These are phyloP conservation scores for Cataglyphis hispanica DNA, from an alignment of 1,140 invertebrate genomes.

Conservation along the genomic window DNA sequence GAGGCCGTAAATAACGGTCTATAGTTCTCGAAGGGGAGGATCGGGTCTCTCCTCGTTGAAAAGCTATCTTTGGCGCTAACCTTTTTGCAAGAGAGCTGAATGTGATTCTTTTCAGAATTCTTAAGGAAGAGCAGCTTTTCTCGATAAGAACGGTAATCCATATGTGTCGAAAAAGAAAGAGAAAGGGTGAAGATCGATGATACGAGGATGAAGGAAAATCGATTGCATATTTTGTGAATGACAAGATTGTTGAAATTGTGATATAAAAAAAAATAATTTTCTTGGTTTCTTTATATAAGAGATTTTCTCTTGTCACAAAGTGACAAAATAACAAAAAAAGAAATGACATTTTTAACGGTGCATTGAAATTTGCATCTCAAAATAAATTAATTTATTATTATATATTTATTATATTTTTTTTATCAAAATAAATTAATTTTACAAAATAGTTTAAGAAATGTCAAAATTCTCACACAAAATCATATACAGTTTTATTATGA, in stretches of 20 bases:
- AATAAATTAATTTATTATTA: too few relatives aligned
- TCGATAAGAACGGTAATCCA: too few relatives aligned
- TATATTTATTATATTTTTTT: too few relatives aligned
- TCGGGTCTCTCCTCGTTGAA: constrained; percentile 34
- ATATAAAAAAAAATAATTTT: too few relatives aligned
- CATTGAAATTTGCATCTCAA: background rate
- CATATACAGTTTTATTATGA: background rate
- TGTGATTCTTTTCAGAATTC: background rate
- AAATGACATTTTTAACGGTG: too few relatives aligned
- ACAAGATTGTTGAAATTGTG: too few relatives aligned
- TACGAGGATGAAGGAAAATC: too few relatives aligned
- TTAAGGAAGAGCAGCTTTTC: background rate
- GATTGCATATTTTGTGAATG: too few relatives aligned
- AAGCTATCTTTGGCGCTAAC: constrained; percentile 45
- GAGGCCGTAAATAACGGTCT: constrained; percentile 80
- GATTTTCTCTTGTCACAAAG: too few relatives aligned
- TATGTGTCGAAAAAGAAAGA: too few relatives aligned
- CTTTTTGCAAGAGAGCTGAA: background rate
- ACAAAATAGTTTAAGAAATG: background rate
- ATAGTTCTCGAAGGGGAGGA: constrained; percentile 36
- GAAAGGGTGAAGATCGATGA: background rate
- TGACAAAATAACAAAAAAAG: too few relatives aligned
- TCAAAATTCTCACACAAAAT: background rate
- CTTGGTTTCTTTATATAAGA: too few relatives aligned
- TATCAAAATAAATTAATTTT: background rate